Percentiles rank a stretch among this genome's conserved stretches.
phyloP scores from a whole-genome alignment of 2,888 invertebrate genomes.

The Plagodis pulveraria region DNA sequence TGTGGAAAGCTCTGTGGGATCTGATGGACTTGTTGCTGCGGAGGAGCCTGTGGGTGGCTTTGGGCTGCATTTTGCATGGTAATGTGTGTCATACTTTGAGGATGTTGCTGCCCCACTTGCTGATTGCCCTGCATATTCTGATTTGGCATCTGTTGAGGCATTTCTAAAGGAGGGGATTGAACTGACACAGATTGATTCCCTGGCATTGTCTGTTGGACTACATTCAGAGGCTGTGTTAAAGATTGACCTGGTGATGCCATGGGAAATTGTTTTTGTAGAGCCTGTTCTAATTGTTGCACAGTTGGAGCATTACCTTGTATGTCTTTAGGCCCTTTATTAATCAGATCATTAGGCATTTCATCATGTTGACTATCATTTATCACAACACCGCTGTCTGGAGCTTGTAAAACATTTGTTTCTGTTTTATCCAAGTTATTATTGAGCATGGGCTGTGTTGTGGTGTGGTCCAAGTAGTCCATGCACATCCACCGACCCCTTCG shows the following conservation, averaged over 20 bases:
- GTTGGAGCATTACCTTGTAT: constrained; percentile 73
- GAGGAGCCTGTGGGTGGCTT: constrained; percentile 67
- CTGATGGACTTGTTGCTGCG: constrained; percentile 80
- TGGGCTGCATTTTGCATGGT: constrained; percentile 76
- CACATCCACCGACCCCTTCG: constrained; percentile 97
- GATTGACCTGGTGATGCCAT: constrained; percentile 83
- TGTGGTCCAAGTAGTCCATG: constrained; percentile 96
- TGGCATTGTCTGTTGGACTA: constrained; percentile 77
- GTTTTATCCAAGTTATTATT: constrained; percentile 79
- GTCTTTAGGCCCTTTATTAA: constrained; percentile 79
- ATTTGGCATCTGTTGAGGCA: constrained; percentile 80
- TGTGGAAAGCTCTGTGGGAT: constrained; percentile 83
- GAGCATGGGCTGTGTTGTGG: constrained; percentile 82
- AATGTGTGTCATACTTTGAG: constrained; percentile 82
- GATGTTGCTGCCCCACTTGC: constrained; percentile 78
- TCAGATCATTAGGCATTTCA: constrained; percentile 78
- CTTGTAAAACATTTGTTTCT: constrained; percentile 70
- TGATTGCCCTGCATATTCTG: constrained; percentile 72
- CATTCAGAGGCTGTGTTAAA: constrained; percentile 76
- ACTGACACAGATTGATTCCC: constrained; percentile 76
- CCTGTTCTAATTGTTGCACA: constrained; percentile 79
- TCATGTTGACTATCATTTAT: constrained; percentile 82
- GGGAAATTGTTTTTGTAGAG: constrained; percentile 79
- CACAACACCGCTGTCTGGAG: constrained; percentile 81
- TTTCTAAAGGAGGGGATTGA: constrained; percentile 81